phyloP scores from a whole-genome alignment of 2,797 vertebrate species.

The Alfaro cultratus region DNA sequence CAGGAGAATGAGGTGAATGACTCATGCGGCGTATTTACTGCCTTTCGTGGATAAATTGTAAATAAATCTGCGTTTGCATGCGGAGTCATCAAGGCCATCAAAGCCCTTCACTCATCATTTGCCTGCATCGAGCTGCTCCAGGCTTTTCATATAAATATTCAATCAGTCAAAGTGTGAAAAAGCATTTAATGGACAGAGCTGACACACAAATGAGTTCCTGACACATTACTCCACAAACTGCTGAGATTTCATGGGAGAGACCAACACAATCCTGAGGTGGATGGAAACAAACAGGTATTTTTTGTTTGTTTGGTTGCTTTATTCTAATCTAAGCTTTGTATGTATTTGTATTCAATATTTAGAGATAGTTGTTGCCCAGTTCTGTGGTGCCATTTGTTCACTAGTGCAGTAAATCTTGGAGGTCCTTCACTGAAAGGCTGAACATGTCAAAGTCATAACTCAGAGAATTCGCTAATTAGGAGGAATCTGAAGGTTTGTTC shows the following conservation, averaged over 20 bases:
- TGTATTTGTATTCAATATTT: not conserved
- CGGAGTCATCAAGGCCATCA: constrained; percentile 14
- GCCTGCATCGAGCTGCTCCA: constrained; percentile 22
- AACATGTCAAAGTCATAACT: not conserved
- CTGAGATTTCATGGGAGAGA: not conserved
- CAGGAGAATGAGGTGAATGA: not conserved
- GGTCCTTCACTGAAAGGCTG: not conserved
- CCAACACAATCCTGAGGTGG: not conserved
- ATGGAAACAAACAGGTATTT: not conserved
- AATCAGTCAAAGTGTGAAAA: constrained; percentile 24
- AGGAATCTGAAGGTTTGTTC: not conserved
- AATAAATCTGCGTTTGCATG: constrained; percentile 12
- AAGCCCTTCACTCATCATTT: constrained; percentile 33
- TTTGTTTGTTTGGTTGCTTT: too few relatives aligned
- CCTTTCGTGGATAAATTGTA: not conserved
- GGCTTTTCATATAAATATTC: constrained; percentile 25
- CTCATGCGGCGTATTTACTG: not conserved
- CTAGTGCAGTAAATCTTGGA: not conserved
- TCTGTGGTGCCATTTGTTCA: not conserved
- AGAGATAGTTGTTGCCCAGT: not conserved
- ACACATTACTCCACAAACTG: not conserved
- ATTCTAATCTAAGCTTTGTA: not conserved
- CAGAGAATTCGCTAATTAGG: not conserved
- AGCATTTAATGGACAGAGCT: constrained; percentile 9
- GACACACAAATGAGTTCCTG: not conserved